Base-by-base conservation (phyloP, 2,797 vertebrate genomes). In the Petrocephalus schoutedeni region DNA sequence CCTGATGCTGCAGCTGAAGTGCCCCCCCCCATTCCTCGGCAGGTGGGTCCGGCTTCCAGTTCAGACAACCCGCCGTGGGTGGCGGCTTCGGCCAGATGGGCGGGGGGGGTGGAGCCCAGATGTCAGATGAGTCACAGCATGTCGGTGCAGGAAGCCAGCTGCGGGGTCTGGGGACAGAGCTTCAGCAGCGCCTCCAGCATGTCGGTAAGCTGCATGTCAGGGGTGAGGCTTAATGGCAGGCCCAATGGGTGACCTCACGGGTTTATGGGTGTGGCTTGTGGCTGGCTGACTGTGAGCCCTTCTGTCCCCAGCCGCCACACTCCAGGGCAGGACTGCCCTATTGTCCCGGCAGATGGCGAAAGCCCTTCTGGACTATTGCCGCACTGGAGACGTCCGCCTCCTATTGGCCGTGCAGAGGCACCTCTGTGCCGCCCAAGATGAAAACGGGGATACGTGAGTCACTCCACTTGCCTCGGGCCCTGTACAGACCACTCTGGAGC, bases 361-460 rank as follows among this genome's bases (percentile, higher is more conserved):
- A 0, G 95, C 95, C 19, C 94, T 99, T 88, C 95, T 98, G 0
- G 96, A 97, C 92, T 99, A 98, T 92, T 98, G 98, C 8, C 94
- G 96, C 92, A 97, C 97, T 0, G 97, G 97, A 0, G 98, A 99
- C 19, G 96, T 96, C 0, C 95, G 96, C 28, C 92, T 97, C 92
- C 96, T 99, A 3, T 94, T 99, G 91, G 96, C 95, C 0, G 94
- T 97, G 89, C 98, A 99, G 94, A 97, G 97, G 93, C 97, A 98
- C 89, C 95, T 99, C 45, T 97, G 96, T 0, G 97, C 96, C 0
- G 94, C 97, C 4, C 98, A 97, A 92, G 98, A 99, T 0, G 94
- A 96, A 90, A 98, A 99, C 0, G 98, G 98, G 94, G 98, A 99
- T 96, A 98, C 98, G 98, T 99, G 94, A 95, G 98, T 92, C 71